A percentile compares a stretch with the other conserved stretches of the same genome.
Conservation (phyloP, 2,113 vertebrate species). For the Melanotaenia duboulayi region DNA sequence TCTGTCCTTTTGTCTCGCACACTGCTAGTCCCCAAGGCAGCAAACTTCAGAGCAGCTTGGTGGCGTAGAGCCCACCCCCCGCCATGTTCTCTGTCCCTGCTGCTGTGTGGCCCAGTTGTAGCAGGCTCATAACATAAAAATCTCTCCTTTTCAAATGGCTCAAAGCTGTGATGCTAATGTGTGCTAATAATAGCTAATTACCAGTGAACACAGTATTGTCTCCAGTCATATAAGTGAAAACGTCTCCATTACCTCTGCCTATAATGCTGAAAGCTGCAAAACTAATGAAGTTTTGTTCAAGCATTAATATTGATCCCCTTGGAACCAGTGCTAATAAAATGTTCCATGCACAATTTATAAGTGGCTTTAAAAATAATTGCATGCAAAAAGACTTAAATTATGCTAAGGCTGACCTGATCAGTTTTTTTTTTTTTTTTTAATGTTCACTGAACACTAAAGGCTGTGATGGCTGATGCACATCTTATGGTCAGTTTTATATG, state of each 20-base stretch:
- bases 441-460: no score
- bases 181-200: constrained; percentile 20
- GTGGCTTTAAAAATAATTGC: neutral
- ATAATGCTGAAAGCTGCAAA: neutral
- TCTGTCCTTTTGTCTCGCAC: constrained; percentile 17
- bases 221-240: constrained; percentile 1
- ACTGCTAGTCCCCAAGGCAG: neutral
- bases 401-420: no score
- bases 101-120: neutral
- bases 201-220: constrained; percentile 15
- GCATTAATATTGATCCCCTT: constrained; percentile 19
- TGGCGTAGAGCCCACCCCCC: neutral
- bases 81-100: neutral
- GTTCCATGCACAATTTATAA: neutral
- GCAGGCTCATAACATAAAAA: neutral
- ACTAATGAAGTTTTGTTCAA: constrained; percentile 14
- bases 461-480: no score
- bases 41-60: constrained; percentile 25
- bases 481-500: no score
- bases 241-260: neutral
- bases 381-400: neutral
- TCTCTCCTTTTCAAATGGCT: constrained; percentile 2
- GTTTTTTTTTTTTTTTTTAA: no score
- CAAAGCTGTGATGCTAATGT: constrained; percentile 13
- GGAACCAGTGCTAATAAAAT: constrained; percentile 26